Base-by-base conservation (phyloP, 2,113 vertebrate species). In the Aepyceros melampus region DNA sequence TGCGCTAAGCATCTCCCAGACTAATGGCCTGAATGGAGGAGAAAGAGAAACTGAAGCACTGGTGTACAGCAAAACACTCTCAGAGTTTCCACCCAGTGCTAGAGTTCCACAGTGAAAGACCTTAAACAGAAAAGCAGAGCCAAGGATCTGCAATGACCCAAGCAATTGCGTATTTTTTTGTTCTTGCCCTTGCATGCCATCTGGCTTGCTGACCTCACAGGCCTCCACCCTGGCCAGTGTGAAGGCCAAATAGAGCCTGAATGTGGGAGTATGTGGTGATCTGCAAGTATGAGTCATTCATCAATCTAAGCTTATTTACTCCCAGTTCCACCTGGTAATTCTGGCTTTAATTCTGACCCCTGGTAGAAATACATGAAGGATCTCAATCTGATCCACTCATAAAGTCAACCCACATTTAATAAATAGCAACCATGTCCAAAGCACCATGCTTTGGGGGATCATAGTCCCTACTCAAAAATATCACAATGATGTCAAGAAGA, bases 261-360 rank as follows among this genome's bases (percentile, higher is more conserved):
- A 36, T 40, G 0, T 58, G 87, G 78, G 40, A 85, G 19, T 43
- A 81, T 14, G 36, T 58, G 88, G 56, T 33, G 45, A 94, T 87
- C 60, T 64, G 14, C 89, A 96, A 96, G 64, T 53, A 71, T 84
- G 95, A 96, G 92, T 98, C 97, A 95, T 93, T 84, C 55, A 85
- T 82, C 94, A 87, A 33, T 58, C n/a, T 47, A 31, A 87, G 33
- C 40, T 79, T 86, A 93, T 87, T 95, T 45, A 89, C 16, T 40
- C 89, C 79, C 40, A 87, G 36, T 92, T 89, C 74, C 51, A 96
- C 81, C 51, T 81, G 27, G 53, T n/a, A 81, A 96, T 86, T 91
- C 45, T 89, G 82, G 93, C 53, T 49, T 87, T 36, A 84, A 79
- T 95, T 83, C 45, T 91, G 83, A 95, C 62, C 55, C 13, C 58